Evolutionary conservation across 2,888 invertebrate genomes (phyloP), one percentile per base, ranked within the genome.

Genomic region (Arenicola marina): DNA sequence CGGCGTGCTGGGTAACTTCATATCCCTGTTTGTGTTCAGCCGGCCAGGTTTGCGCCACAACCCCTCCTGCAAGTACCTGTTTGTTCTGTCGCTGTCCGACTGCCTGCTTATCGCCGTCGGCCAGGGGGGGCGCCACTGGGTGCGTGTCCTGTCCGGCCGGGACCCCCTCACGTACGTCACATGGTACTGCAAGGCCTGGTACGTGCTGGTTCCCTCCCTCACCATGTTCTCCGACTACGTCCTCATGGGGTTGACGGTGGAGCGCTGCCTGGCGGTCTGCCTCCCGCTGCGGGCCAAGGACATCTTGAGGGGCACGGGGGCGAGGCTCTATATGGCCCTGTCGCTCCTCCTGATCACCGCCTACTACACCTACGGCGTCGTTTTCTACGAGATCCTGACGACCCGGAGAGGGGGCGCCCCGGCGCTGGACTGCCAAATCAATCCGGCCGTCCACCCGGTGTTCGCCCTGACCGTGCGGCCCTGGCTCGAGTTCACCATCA

Each of bases 151-250:
- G 4, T 45, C 31, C 7, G 61, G 61, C 3, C 31, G 21, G 15
- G 61, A 61, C 46, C 55, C 51, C 21, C 46, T 34, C 3, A 29
- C 34, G 11, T 44, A 56, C 26, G n/a, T 18, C 2, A 43, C 33
- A 24, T 53, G 33, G 44, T 59, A 59, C 53, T 59, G 59, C 38
- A 59, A 54, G 29, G 21, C 38, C 4, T 59, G 59, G 59, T 59
- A 34, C 29, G 7, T 29, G 26, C 4, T 59, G 33, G 46, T 59
- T 26, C 33, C 45, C 4, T 38, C 31, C 2, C 7, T 21, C 43
- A 53, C 18, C 21, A 26, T 15, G 18, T 59, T 28, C 53, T 59
- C 59, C 18, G 26, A 29, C 31, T 59, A 45, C 44, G 53, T 59
- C 3, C 53, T 59, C 28, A 29, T 45, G 18, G 59, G 53, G 21